Conservation (phyloP, 2,113 vertebrate genomes). For the Sylvietta virens region DNA sequence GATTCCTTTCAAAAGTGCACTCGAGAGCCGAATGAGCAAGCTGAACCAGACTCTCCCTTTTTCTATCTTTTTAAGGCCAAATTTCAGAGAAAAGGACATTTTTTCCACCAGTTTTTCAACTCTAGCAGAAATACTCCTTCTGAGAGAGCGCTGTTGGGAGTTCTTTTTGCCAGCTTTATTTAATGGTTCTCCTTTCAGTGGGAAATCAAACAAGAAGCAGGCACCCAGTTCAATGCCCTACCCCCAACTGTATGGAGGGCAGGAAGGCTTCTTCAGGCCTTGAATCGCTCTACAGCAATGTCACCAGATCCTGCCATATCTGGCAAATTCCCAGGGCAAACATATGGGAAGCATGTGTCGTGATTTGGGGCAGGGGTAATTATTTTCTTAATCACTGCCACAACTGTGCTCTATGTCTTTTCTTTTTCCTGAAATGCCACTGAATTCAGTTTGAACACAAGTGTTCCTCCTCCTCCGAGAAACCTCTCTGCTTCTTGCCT, state of each 20-base stretch:
- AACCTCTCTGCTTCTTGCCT: conserved; percentile 8
- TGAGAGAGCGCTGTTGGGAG: not conserved
- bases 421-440: conserved; percentile 32
- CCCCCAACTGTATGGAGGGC: not conserved
- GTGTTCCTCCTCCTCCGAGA: conserved; percentile 22
- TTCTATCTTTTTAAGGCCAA: conserved; percentile 4
- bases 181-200: not conserved
- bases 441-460: conserved; percentile 46
- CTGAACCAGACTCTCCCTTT: not conserved
- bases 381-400: conserved; percentile 70
- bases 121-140: not conserved
- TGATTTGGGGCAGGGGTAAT: conserved; percentile 63
- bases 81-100: not conserved
- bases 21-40: not conserved
- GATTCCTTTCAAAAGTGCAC: not conserved
- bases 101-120: not conserved
- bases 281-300: not conserved
- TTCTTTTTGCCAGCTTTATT: not conserved
- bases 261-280: conserved; percentile 16
- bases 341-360: conserved; percentile 66
- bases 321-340: conserved; percentile 51
- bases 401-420: not conserved
- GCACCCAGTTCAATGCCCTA: not conserved
- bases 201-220: conserved; percentile 28
- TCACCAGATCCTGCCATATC: conserved; percentile 33